These are phyloP conservation scores for Liodrosophila aerea DNA, from an alignment of 2,888 invertebrate species.

Conservation along the genomic window DNA sequence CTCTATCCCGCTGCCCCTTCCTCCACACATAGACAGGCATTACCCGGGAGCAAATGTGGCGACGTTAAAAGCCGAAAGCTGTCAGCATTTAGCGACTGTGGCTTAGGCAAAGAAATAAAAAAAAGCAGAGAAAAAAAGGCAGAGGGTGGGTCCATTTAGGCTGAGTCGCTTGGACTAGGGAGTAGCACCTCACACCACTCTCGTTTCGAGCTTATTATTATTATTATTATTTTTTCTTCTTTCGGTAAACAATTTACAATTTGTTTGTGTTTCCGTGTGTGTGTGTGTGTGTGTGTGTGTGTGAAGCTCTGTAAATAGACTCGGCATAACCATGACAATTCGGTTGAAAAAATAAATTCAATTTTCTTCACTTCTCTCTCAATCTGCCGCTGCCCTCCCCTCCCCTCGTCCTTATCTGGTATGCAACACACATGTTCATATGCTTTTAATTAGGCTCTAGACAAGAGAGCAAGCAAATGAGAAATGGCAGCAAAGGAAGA, in stretches of 20 bases:
- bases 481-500: slow-evolving; percentile 2
- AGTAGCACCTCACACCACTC: too few species aligned
- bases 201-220: slow-evolving; percentile 49
- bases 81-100: slow-evolving; percentile 51
- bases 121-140: slow-evolving; percentile 9
- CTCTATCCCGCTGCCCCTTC: not conserved
- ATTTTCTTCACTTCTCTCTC: slow-evolving; percentile 7
- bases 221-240: slow-evolving; percentile 21
- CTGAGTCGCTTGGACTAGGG: slow-evolving; percentile 14
- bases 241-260: slow-evolving; percentile 44
- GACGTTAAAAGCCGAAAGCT: slow-evolving; percentile 55
- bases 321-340: slow-evolving; percentile 32
- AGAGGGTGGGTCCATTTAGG: slow-evolving; percentile 31
- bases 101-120: slow-evolving; percentile 34
- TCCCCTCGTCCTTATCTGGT: not conserved
- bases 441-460: slow-evolving; percentile 50
- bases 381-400: too few species aligned
- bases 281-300: too few species aligned
- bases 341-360: slow-evolving; percentile 9
- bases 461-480: slow-evolving; percentile 1
- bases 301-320: slow-evolving; percentile 27
- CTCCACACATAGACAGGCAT: slow-evolving; percentile 11
- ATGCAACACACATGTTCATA: slow-evolving; percentile 27
- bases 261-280: slow-evolving; percentile 14
- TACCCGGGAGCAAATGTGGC: slow-evolving; percentile 27